Percentiles rank a stretch among this genome's conserved stretches.
These are phyloP conservation scores for Staurois parvus DNA, from an alignment of 2,797 vertebrate species.

Conservation along the genomic window DNA sequence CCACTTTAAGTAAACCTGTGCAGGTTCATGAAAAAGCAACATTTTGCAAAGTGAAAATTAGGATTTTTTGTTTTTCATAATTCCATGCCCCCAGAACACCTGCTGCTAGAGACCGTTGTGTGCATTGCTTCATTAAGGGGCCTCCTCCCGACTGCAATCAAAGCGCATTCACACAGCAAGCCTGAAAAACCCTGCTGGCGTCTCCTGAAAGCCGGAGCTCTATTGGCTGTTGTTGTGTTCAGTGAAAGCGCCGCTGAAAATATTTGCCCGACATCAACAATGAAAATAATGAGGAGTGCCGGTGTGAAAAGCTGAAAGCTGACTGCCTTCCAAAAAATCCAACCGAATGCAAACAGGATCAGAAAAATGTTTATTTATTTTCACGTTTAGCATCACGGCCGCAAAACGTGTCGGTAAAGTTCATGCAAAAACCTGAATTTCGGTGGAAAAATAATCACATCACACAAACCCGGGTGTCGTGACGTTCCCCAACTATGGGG, in stretches of 20 bases:
- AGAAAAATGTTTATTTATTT: too few species aligned
- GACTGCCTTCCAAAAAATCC: neutral
- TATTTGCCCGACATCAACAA: neutral
- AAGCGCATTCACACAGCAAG: neutral
- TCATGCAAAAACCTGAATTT: neutral
- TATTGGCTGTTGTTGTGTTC: neutral
- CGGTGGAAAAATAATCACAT: neutral
- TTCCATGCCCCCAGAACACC: too few species aligned
- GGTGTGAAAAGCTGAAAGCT: neutral
- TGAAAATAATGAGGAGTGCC: neutral
- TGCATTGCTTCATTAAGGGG: neutral
- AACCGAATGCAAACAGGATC: too few species aligned
- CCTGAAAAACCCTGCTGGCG: neutral
- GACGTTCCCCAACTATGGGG: neutral
- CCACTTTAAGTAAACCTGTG: too few species aligned
- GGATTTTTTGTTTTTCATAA: too few species aligned
- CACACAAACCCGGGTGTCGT: neutral
- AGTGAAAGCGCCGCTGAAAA: neutral
- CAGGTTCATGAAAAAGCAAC: too few species aligned
- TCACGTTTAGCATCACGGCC: neutral
- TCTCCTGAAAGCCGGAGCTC: neutral
- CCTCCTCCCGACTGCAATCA: constrained; percentile 2
- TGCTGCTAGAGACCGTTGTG: neutral
- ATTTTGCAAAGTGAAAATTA: too few species aligned
- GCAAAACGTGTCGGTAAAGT: neutral